Conservation (phyloP, 2,888 invertebrate species). For the Vesta saturnalis region DNA sequence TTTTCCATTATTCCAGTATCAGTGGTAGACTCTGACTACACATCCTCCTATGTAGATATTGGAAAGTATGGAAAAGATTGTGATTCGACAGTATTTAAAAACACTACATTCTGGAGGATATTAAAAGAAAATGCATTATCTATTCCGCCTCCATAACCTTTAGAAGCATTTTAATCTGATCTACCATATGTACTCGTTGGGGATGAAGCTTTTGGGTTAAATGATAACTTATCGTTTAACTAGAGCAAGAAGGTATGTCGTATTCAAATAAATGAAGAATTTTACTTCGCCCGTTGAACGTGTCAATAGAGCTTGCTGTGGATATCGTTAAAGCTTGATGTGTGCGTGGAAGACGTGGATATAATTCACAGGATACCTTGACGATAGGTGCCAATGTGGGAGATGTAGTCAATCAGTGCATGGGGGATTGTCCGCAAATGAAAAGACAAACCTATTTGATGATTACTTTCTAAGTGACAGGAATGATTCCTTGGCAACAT, state of each 20-base stretch:
- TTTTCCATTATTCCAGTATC: conserved; percentile 45
- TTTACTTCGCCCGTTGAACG: conserved; percentile 15
- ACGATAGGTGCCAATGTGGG: conserved; percentile 8
- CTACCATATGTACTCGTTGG: conserved; percentile 2
- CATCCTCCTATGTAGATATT: conserved; percentile 40
- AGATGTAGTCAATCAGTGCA: not conserved
- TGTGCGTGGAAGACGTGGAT: not conserved
- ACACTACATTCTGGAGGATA: conserved; percentile 33
- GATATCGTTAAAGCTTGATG: conserved; percentile 19
- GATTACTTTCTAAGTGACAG: conserved; percentile 7
- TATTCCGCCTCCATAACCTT: not conserved
- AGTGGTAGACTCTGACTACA: conserved; percentile 44
- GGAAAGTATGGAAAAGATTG: conserved; percentile 43
- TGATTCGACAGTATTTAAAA: conserved; percentile 41
- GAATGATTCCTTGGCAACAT: conserved; percentile 8
- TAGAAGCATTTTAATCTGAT: not conserved
- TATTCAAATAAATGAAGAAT: conserved; percentile 11
- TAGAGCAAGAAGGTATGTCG: no score
- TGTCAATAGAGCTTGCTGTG: conserved; percentile 9
- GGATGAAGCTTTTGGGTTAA: conserved; percentile 20
- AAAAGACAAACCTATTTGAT: not conserved
- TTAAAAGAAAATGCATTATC: not conserved
- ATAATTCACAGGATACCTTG: not conserved
- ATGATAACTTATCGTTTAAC: conserved; percentile 19
- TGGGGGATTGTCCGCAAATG: conserved; percentile 5